Evolutionary conservation across 2,888 invertebrate genomes (phyloP).

Genomic region (Heliconius cydno): DNA sequence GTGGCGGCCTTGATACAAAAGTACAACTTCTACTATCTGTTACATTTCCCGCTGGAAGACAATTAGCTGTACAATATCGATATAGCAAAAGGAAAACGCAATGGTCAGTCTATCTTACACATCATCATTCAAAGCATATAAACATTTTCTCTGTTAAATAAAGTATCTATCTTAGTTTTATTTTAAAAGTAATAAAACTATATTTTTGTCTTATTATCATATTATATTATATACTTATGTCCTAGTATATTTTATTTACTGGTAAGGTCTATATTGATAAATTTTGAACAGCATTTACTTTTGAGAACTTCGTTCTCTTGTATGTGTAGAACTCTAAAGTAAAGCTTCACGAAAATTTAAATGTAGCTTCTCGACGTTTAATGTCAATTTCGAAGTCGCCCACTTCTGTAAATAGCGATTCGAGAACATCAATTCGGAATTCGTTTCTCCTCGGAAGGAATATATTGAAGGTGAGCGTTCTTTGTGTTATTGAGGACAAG

Average conservation of each 20-base stretch:
- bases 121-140: constrained; percentile 46
- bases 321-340: constrained; percentile 13
- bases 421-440: constrained; percentile 63
- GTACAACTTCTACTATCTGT: constrained; percentile 79
- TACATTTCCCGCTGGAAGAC: constrained; percentile 80
- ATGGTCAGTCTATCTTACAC: constrained; percentile 69
- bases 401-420: constrained; percentile 64
- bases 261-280: not conserved
- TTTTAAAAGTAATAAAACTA: not conserved
- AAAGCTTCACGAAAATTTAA: constrained; percentile 27
- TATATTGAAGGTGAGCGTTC: constrained; percentile 68
- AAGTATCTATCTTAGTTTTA: not conserved
- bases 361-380: constrained; percentile 13
- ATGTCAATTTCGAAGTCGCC: constrained; percentile 32
- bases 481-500: constrained; percentile 68
- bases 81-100: constrained; percentile 72
- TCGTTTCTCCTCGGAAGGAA: constrained; percentile 66
- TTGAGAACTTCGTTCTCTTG: not conserved
- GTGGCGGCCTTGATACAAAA: constrained; percentile 60
- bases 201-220: not conserved
- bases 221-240: not conserved
- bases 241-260: not conserved
- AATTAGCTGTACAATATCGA: constrained; percentile 81
- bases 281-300: not conserved
- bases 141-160: not conserved